These are phyloP conservation scores for Alloscopus bannaensis DNA, from an alignment of 2,888 invertebrate species.

Conservation along the genomic window DNA sequence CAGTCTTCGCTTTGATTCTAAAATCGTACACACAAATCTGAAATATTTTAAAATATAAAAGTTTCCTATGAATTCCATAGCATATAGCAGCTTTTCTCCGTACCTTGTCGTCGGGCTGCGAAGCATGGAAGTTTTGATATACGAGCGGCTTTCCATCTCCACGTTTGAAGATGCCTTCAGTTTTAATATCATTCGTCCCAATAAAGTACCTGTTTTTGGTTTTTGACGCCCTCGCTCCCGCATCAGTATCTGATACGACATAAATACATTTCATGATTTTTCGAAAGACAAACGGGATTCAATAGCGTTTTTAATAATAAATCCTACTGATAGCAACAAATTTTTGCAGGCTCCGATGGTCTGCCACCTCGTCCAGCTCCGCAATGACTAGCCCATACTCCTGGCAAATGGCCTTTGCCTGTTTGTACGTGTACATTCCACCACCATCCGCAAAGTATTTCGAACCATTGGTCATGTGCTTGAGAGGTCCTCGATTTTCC, in stretches of 20 bases:
- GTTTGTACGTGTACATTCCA: neutral
- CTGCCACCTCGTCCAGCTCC: neutral
- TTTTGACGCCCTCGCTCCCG: neutral
- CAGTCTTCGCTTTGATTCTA: conserved; percentile 11
- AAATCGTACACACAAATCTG: too few relatives aligned
- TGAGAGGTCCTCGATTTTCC: neutral
- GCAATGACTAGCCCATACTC: conserved; percentile 2
- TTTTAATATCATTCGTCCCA: conserved; percentile 22
- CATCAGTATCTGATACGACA: too few relatives aligned
- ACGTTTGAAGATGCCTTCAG: conserved; percentile 6
- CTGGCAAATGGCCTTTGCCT: neutral
- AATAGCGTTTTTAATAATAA: too few relatives aligned
- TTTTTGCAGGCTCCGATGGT: conserved; percentile 1
- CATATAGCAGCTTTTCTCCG: too few relatives aligned
- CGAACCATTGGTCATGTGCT: neutral
- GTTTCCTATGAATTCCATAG: too few relatives aligned
- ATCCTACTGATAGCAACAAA: neutral
- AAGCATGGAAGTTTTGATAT: conserved; percentile 12
- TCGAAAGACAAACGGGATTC: too few relatives aligned
- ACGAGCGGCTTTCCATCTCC: conserved; percentile 4
- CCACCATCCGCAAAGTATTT: neutral
- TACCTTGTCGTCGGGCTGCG: conserved; percentile 23
- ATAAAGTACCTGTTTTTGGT: conserved; percentile 23
- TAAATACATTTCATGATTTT: neutral
- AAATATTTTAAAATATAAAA: too few relatives aligned